phyloP scores from a whole-genome alignment of 2,888 invertebrate species.

The Agrotis segetum region DNA sequence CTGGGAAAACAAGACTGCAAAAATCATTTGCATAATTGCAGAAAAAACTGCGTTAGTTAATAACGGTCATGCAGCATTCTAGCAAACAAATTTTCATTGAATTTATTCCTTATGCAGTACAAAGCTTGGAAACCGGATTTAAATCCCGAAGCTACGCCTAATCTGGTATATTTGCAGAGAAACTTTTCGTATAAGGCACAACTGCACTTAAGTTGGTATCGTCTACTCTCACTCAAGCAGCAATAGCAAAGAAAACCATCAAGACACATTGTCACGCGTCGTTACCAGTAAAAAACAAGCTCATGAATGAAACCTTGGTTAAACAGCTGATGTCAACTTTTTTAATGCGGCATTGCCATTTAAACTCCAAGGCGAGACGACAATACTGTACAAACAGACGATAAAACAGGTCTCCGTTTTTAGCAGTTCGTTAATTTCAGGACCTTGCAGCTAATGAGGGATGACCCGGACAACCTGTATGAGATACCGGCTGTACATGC shows the following conservation, averaged over 20 bases:
- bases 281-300: slow-evolving; percentile 48
- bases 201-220: slow-evolving; percentile 10
- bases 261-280: slow-evolving; percentile 38
- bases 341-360: slow-evolving; percentile 73
- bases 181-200: slow-evolving; percentile 29
- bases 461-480: slow-evolving; percentile 38
- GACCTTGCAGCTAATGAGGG: slow-evolving; percentile 41
- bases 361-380: slow-evolving; percentile 69
- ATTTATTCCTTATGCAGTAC: slow-evolving; percentile 5
- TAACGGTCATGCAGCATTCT: slow-evolving; percentile 8
- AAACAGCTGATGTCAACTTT: slow-evolving; percentile 69
- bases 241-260: slow-evolving; percentile 33
- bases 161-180: slow-evolving; percentile 16
- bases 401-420: slow-evolving; percentile 57
- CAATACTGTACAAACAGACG: slow-evolving; percentile 53
- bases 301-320: slow-evolving; percentile 75
- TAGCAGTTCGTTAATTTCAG: slow-evolving; percentile 46
- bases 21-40: slow-evolving; percentile 42
- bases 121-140: slow-evolving; percentile 31
- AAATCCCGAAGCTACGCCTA: background rate
- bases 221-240: slow-evolving; percentile 47
- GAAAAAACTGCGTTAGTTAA: slow-evolving; percentile 34
- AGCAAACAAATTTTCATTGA: slow-evolving; percentile 14
- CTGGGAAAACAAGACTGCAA: slow-evolving; percentile 22
- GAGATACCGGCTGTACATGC: slow-evolving; percentile 15